These are phyloP conservation scores for Mythimna pallens DNA, from an alignment of 2,888 invertebrate genomes.

Conservation along the genomic window DNA sequence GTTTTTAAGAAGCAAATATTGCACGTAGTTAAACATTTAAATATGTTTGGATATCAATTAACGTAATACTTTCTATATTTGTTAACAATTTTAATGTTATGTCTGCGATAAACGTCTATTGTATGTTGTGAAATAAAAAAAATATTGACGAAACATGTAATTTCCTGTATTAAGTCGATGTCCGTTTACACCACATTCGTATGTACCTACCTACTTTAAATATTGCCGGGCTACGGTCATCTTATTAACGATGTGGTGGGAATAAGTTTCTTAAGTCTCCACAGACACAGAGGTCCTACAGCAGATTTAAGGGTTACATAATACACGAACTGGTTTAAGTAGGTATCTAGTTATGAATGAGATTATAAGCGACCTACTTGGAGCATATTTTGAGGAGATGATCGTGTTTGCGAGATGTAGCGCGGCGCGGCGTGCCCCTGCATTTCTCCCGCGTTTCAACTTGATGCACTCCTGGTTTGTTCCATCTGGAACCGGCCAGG, in stretches of 20 bases:
- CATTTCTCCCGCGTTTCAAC: constrained; percentile 47
- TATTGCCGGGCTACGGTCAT: constrained; percentile 34
- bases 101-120: constrained; percentile 12
- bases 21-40: neutral
- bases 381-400: constrained; percentile 56
- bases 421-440: constrained; percentile 44
- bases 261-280: constrained; percentile 71
- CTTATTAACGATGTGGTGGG: constrained; percentile 34
- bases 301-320: constrained; percentile 55
- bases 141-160: constrained; percentile 13
- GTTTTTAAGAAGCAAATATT: constrained; percentile 22
- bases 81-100: constrained; percentile 9
- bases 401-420: constrained; percentile 54
- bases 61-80: constrained; percentile 11
- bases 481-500: constrained; percentile 27
- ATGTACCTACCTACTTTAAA: neutral
- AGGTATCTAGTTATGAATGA: constrained; percentile 68
- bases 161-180: constrained; percentile 39
- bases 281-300: constrained; percentile 57
- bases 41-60: constrained; percentile 35
- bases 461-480: constrained; percentile 37
- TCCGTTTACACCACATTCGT: constrained; percentile 16
- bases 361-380: constrained; percentile 68
- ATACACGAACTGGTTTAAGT: constrained; percentile 73
- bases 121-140: constrained; percentile 32